Base-by-base conservation (phyloP, 2,888 invertebrate genomes). In the Periphyllus acericola region DNA sequence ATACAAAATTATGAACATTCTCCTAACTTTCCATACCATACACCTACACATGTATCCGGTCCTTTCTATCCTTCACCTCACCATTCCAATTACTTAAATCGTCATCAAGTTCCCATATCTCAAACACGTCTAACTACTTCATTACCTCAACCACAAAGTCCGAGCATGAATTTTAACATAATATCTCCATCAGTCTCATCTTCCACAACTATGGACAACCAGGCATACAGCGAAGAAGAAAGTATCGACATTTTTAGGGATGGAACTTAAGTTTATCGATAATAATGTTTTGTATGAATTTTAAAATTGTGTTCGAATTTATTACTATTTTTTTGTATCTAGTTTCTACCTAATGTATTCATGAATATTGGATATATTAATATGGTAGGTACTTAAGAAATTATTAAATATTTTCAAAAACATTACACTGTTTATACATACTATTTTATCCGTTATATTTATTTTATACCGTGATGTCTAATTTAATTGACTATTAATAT, bases 71-170 rank as follows among this genome's bases (percentile, higher is more conserved):
- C 55, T 79, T 14, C 19, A 14, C 21, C 78, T 55, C 8, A 71
- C 71, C 71, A 71, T 71, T 71, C 71, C 71, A 71, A 71, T 71
- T 60, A 79, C 34, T 60, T 60, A 60, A 79, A 60, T 36, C 79
- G 60, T 79, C 79, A 4, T 34, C 55, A 55, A 55, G 3, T 17
- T 60, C 34, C 79, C 79, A 79, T 40, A 60, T 79, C 17, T 60
- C 79, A n/a, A 79, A 79, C 40, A 60, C 79, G 60, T 79, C 79
- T 36, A 79, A 25, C 76, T 81, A 81, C 80, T 80, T 21, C 66
- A 80, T 80, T 66, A 25, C n/a, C 81, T 81, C 81, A 81, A 71
- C 32, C 60, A 81, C 68, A 81, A 68, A 81, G 17, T 81, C 68
- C 81, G 68, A 82, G 8, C 8, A 66, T 80, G 71, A 19, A 82